A percentile compares a stretch with the other conserved stretches of the same genome.
Conservation (phyloP, 2,888 invertebrate species). For the Gibbula magus region DNA sequence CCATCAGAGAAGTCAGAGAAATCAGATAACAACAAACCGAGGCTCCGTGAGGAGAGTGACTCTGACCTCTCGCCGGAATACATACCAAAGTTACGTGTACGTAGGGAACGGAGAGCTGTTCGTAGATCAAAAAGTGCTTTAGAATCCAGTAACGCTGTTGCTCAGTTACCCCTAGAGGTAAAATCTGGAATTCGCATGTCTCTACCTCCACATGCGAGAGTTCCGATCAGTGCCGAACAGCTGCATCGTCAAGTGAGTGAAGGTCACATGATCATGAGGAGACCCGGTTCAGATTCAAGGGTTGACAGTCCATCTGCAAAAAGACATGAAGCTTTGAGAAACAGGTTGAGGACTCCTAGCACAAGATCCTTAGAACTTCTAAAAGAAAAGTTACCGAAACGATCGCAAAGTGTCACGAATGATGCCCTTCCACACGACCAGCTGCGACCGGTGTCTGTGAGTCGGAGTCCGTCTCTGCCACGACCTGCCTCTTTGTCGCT, state of each 20-base stretch:
- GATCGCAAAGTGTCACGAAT: slow-evolving; percentile 19
- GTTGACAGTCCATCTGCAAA: not conserved
- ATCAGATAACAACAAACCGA: slow-evolving; percentile 9
- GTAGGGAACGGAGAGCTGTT: slow-evolving; percentile 56
- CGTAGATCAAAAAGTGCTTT: slow-evolving; percentile 66
- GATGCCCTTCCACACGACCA: slow-evolving; percentile 26
- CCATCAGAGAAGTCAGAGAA: slow-evolving; percentile 33
- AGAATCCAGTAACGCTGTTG: slow-evolving; percentile 41
- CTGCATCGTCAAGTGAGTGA: not conserved
- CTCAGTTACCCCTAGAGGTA: not conserved
- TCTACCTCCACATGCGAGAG: slow-evolving; percentile 12
- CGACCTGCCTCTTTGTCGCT: slow-evolving; percentile 24
- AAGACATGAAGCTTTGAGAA: slow-evolving; percentile 27
- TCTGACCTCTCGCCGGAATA: slow-evolving; percentile 62
- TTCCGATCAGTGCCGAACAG: not conserved
- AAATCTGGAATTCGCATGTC: slow-evolving; percentile 23
- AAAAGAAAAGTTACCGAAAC: slow-evolving; percentile 2
- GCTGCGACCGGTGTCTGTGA: not conserved
- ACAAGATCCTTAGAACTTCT: slow-evolving; percentile 32
- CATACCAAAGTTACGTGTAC: slow-evolving; percentile 44
- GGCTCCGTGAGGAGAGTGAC: slow-evolving; percentile 50
- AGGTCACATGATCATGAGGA: not conserved
- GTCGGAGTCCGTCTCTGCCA: not conserved
- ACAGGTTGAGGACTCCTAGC: slow-evolving; percentile 44
- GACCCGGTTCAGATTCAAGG: not conserved